Conservation (phyloP, 2,888 invertebrate genomes). For the Lasiommata megera region DNA sequence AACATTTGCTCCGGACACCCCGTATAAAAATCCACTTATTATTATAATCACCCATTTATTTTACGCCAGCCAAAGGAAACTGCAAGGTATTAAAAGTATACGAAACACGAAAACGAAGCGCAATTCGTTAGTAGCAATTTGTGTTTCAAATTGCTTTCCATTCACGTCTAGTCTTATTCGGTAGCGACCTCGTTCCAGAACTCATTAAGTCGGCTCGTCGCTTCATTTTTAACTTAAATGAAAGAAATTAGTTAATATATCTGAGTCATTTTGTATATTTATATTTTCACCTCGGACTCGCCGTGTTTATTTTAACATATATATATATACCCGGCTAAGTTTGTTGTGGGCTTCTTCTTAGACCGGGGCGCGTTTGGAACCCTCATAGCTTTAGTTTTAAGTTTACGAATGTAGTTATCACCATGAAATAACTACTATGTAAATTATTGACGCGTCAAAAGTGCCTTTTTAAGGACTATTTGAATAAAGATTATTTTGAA, state of each 20-base stretch:
- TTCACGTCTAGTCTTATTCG: constrained; percentile 12
- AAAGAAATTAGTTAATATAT: constrained; percentile 35
- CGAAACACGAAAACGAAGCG: constrained; percentile 8
- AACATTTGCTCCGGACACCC: background rate
- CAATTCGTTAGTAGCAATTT: constrained; percentile 15
- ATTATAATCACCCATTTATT: constrained; percentile 1
- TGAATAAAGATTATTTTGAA: too few relatives aligned
- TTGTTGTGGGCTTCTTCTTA: too few relatives aligned
- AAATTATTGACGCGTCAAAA: too few relatives aligned
- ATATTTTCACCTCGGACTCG: constrained; percentile 8
- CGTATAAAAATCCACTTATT: background rate
- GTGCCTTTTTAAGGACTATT: too few relatives aligned
- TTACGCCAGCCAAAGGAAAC: background rate
- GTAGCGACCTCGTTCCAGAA: constrained; percentile 23
- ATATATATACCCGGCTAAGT: too few relatives aligned
- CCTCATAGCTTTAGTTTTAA: too few relatives aligned
- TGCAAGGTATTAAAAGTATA: constrained; percentile 5
- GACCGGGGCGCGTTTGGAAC: too few relatives aligned
- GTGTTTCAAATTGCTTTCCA: constrained; percentile 16
- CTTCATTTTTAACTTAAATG: constrained; percentile 38
- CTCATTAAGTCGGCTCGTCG: constrained; percentile 38
- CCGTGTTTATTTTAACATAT: too few relatives aligned
- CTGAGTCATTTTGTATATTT: constrained; percentile 17
- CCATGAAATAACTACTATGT: too few relatives aligned
- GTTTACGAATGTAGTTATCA: too few relatives aligned